These are phyloP conservation scores for Empidonax alnorum DNA, from an alignment of 2,113 vertebrate genomes.

Conservation along the genomic window DNA sequence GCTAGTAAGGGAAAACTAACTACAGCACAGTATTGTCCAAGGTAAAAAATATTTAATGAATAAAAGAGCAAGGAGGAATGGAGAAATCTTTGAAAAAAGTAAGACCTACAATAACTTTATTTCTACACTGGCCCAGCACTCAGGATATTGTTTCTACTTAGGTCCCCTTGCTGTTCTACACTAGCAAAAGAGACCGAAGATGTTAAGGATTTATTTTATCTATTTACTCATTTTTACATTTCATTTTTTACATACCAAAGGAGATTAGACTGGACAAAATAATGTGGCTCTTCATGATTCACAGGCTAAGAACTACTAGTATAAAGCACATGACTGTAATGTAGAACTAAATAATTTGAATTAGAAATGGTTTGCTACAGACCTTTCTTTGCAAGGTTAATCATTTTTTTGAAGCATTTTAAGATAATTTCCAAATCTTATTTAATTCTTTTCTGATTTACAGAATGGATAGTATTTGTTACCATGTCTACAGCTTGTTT, in stretches of 20 bases:
- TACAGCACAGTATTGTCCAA: background rate
- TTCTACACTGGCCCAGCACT: background rate
- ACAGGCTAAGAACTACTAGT: background rate
- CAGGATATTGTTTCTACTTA: background rate
- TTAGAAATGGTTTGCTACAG: background rate
- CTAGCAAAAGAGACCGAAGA: background rate
- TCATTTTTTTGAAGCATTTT: background rate
- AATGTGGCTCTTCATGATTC: background rate
- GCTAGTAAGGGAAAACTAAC: background rate
- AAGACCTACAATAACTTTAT: background rate
- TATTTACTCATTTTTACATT: background rate
- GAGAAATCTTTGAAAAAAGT: background rate
- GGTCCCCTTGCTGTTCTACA: background rate
- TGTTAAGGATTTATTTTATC: background rate
- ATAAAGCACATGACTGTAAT: background rate
- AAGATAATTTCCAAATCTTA: background rate
- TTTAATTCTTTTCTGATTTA: background rate
- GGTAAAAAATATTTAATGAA: background rate
- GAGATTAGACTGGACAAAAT: background rate
- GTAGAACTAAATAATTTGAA: background rate
- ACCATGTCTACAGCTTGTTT: background rate
- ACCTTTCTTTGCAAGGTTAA: background rate
- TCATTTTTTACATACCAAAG: too few species aligned
- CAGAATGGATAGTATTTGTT: background rate
- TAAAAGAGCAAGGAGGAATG: background rate